These are phyloP conservation scores for Malachius bipustulatus DNA, from an alignment of 2,888 invertebrate genomes.

Conservation along the genomic window DNA sequence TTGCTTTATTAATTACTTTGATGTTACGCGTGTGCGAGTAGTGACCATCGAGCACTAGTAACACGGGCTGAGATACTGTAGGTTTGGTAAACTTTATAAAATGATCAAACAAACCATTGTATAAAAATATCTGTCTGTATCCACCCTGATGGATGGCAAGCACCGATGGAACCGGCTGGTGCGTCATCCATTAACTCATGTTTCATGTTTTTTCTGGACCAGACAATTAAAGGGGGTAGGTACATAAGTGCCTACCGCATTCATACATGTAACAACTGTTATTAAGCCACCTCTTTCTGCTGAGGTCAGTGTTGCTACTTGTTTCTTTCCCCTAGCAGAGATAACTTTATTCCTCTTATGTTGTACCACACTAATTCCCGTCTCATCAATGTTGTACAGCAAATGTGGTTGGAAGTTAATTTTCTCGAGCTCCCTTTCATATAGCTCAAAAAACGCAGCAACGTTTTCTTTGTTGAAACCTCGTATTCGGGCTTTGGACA, in stretches of 20 bases:
- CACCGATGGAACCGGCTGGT: slow-evolving; percentile 1
- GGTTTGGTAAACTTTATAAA: slow-evolving; percentile 3
- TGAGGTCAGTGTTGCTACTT: slow-evolving; percentile 8
- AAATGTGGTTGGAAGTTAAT: no score
- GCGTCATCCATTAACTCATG: background rate
- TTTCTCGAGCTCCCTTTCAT: no score
- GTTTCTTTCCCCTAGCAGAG: slow-evolving; percentile 8
- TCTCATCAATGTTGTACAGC: slow-evolving; percentile 5
- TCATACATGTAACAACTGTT: slow-evolving; percentile 10
- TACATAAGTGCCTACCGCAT: slow-evolving; percentile 3
- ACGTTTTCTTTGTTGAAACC: slow-evolving; percentile 5
- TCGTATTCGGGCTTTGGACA: background rate
- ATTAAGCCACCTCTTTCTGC: slow-evolving; percentile 9
- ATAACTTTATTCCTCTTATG: slow-evolving; percentile 9
- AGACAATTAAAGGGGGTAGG: background rate
- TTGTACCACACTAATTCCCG: slow-evolving; percentile 10
- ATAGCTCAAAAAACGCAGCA: slow-evolving; percentile 1
- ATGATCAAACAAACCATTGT: slow-evolving; percentile 3
- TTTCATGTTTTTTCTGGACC: background rate
- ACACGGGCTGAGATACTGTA: background rate
- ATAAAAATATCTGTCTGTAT: slow-evolving; percentile 1
- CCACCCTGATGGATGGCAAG: slow-evolving; percentile 2
- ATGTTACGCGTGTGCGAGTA: no score
- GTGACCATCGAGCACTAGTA: no score
- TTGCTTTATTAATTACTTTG: slow-evolving; percentile 8